phyloP scores from a whole-genome alignment of 2,113 vertebrate genomes.

The Loxodonta africana region DNA sequence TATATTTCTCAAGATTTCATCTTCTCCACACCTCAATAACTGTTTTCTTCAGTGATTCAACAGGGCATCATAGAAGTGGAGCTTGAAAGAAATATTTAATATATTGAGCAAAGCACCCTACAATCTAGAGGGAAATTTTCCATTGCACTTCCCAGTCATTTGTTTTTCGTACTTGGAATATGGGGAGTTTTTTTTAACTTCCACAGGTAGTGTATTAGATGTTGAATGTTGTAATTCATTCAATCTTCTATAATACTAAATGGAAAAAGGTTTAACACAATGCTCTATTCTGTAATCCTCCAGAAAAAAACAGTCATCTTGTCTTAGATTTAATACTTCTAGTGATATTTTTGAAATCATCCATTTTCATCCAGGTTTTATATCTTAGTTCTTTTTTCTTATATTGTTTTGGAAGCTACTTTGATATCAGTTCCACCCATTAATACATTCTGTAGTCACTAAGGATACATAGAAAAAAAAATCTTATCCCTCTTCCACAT shows the following conservation, averaged over 20 bases:
- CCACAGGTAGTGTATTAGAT: not conserved
- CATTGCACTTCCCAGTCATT: not conserved
- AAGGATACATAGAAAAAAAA: not conserved
- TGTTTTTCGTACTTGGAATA: not conserved
- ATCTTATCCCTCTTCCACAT: not conserved
- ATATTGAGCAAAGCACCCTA: not conserved
- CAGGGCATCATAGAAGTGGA: not conserved
- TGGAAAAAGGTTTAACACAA: not conserved
- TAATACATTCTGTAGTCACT: not conserved
- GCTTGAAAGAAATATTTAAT: not conserved
- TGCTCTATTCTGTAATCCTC: not conserved
- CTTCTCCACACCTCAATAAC: not conserved
- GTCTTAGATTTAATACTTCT: not conserved
- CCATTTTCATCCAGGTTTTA: not conserved
- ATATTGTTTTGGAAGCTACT: not conserved
- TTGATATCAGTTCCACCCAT: not conserved
- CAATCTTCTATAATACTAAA: not conserved
- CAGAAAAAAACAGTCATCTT: not conserved
- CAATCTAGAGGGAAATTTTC: not conserved
- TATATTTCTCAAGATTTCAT: conserved; percentile 15
- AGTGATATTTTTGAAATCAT: not conserved
- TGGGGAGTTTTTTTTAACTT: not conserved
- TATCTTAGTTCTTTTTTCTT: not conserved
- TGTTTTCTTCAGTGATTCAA: not conserved
- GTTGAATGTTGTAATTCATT: not conserved